A percentile compares a stretch with the other conserved stretches of the same genome.
phyloP scores from a whole-genome alignment of 1,140 invertebrate genomes.

The Bombus confusus region DNA sequence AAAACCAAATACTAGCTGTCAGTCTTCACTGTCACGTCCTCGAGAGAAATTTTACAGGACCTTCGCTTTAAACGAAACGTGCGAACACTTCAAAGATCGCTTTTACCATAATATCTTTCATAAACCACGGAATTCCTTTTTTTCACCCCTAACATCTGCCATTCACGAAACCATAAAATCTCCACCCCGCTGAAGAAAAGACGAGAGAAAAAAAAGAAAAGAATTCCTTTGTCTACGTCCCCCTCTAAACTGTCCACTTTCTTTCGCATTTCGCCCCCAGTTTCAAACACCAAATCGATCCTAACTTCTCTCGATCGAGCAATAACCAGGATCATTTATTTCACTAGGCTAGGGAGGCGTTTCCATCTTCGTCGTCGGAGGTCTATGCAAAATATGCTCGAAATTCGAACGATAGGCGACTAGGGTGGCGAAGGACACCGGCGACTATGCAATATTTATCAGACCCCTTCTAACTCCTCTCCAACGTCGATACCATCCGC shows the following conservation, averaged over 20 bases:
- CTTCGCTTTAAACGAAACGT: not conserved
- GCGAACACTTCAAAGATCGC: not conserved
- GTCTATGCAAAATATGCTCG: constrained; percentile 31
- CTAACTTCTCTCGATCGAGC: not conserved
- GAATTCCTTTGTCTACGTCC: not conserved
- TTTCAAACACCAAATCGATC: not conserved
- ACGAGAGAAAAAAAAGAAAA: not conserved
- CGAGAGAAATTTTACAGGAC: not conserved
- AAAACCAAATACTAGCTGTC: too few relatives aligned
- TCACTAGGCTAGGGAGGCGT: not conserved
- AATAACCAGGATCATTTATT: constrained; percentile 20
- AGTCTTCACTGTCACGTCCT: not conserved
- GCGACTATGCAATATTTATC: constrained; percentile 52
- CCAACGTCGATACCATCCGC: not conserved
- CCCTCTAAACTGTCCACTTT: not conserved
- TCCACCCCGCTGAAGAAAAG: not conserved
- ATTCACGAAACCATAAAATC: not conserved
- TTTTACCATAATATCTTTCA: not conserved
- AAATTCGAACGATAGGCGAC: constrained; percentile 11
- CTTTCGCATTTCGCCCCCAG: not conserved
- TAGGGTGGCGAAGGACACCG: not conserved
- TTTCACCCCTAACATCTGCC: too few relatives aligned
- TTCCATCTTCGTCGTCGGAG: not conserved
- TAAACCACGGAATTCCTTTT: not conserved
- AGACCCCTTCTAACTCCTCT: not conserved